Percentiles rank a stretch among this genome's conserved stretches.
phyloP scores from a whole-genome alignment of 2,113 vertebrate genomes.

The Protobothrops mucrosquamatus region DNA sequence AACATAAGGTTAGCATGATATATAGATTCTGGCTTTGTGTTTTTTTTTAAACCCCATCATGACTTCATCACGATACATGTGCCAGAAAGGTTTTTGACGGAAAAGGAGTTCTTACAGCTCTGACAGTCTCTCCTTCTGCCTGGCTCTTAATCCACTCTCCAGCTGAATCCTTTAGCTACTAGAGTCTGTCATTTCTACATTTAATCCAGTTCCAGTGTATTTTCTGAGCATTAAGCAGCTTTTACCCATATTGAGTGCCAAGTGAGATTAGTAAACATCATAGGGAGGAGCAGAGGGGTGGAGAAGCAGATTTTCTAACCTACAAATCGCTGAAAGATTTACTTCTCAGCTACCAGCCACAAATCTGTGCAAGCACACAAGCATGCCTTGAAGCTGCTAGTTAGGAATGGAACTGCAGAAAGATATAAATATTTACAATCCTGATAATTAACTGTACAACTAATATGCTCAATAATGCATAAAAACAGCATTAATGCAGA shows the following conservation, averaged over 20 bases:
- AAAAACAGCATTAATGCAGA: neutral
- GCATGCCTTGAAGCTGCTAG: slow-evolving; percentile 2
- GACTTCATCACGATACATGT: neutral
- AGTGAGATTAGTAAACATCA: slow-evolving; percentile 45
- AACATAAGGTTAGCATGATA: neutral
- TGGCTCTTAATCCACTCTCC: slow-evolving; percentile 16
- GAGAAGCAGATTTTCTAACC: slow-evolving; percentile 38
- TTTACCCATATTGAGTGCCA: slow-evolving; percentile 48
- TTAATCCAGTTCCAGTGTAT: slow-evolving; percentile 44
- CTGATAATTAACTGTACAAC: neutral
- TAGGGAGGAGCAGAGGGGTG: neutral
- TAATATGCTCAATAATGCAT: neutral
- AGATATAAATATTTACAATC: neutral
- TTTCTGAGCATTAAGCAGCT: slow-evolving; percentile 51
- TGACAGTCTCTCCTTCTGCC: neutral
- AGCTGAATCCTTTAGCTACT: slow-evolving; percentile 24
- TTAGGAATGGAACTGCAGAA: slow-evolving; percentile 29
- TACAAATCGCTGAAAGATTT: slow-evolving; percentile 20
- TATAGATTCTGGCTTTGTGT: neutral
- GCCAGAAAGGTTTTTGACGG: neutral
- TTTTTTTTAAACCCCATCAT: slow-evolving; percentile 28
- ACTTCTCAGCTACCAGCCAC: slow-evolving; percentile 31
- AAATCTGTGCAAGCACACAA: neutral
- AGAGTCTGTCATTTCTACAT: slow-evolving; percentile 44
- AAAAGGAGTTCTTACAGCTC: neutral